Evolutionary conservation across 2,888 invertebrate genomes (phyloP), one percentile per base, ranked within the genome.

Genomic region (Dryomyza anilis): DNA sequence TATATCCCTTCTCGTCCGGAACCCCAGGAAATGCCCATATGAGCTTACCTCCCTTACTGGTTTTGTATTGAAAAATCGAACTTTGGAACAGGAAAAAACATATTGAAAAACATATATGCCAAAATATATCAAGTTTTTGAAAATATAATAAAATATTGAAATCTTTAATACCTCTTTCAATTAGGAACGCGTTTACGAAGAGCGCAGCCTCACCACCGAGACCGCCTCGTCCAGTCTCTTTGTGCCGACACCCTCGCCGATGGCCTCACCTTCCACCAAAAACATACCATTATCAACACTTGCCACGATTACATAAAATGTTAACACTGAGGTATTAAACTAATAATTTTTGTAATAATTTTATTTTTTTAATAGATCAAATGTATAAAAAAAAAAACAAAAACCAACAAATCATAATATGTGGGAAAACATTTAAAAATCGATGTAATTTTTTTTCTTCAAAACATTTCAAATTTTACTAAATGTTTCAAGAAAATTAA

Each of bases 111-210:
- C n/a, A n/a, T n/a, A n/a, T n/a, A n/a, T n/a, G n/a, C n/a, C n/a
- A n/a, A n/a, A n/a, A n/a, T n/a, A n/a, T n/a, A n/a, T n/a, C n/a
- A n/a, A n/a, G n/a, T n/a, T n/a, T n/a, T n/a, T n/a, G n/a, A n/a
- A n/a, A n/a, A n/a, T n/a, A n/a, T n/a, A n/a, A n/a, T n/a, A n/a
- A n/a, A n/a, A n/a, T n/a, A n/a, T n/a, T n/a, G n/a, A n/a, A n/a
- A n/a, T n/a, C n/a, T n/a, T n/a, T n/a, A n/a, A n/a, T n/a, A n/a
- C n/a, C n/a, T n/a, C n/a, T n/a, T n/a, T n/a, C n/a, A n/a, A 4
- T 39, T 59, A 83, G 82, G 83, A 83, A 64, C 77, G 82, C 10
- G 82, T 80, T 2, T 83, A 81, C 63, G 83, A 84, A 69, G 82
- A 82, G 67, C 79, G 82, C 62, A 81, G 78, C 67, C 67, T 83